Evolutionary conservation across 2,888 invertebrate species (phyloP), one percentile per base, ranked within the genome.

Genomic region (Tetragonula carbonaria): DNA sequence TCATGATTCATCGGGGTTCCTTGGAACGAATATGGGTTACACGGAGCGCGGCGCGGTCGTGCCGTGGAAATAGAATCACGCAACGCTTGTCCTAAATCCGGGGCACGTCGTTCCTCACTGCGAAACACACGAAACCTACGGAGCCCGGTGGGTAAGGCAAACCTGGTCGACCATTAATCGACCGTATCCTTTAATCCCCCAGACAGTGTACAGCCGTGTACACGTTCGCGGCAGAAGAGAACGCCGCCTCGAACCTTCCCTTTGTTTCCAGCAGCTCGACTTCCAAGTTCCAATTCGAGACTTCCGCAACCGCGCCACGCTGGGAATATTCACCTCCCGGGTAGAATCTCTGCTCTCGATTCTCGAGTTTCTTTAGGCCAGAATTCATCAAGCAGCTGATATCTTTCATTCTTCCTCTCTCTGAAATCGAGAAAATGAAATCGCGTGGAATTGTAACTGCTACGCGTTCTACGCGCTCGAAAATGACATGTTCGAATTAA

Each of bases 51-150:
- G 76, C 63, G 33, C 50, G 53, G 45, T 65, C 71, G 77, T 67
- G 70, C 67, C 75, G 66, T 82, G 78, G 78, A 88, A 88, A 88
- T 82, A 84, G 85, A 88, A 88, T 87, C 88, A 88, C 88, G 88
- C 88, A 84, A 88, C 73, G 82, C 80, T 75, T 80, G 87, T 79
- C 84, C 87, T 75, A 87, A 88, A 88, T 88, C 62, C 80, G 38
- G 73, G 53, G 62, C 80, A 77, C 38, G 75, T 74, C 76, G 83
- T 84, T 85, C 81, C 78, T 88, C 86, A 80, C 75, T 38, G 83
- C 68, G 80, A 76, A 80, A 74, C 84, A 85, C 79, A 78, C 78
- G 86, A 84, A 80, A 82, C 63, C 75, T 33, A 76, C 57, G 55
- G 59, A 38, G 70, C 74, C 78, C 75, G 66, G 53, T 74, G 68